Base-by-base conservation (phyloP, 2,797 vertebrate species). In the Dendrocincla tyrannina region DNA sequence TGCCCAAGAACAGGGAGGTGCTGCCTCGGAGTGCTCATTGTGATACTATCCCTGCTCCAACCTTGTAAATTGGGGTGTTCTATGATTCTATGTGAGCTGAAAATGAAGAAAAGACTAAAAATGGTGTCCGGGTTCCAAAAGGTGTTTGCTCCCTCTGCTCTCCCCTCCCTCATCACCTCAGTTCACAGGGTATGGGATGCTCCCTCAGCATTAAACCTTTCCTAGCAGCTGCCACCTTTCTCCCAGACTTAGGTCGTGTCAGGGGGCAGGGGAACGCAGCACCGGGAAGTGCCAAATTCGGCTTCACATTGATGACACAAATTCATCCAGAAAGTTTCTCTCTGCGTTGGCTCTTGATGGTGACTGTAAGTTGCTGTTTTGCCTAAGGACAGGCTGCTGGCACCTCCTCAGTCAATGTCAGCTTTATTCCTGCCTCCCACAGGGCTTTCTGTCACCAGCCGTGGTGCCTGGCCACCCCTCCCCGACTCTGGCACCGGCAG, bases 151-250 rank as follows among this genome's bases (percentile, higher is more conserved):
- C 17, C 41, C 9, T 46, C 44, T 35, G 41, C 44, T 41, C 18
- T 2, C 5, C 49, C 46, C 22, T 3, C 5, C 5, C 30, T 73
- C 27, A 15, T 12, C 47, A 5, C 17, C 35, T 56, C 59, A 8
- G 17, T 8, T 5, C 33, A 4, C 0, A 5, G 42, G 17, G 41
- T 0, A 0, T 8, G 60, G 28, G 39, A 32, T 23, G 35, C 53
- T 50, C 37, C 7, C 27, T 62, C 64, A 17, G 55, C 47, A 10
- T 24, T 9, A 10, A 39, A 64, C 16, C 23, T 74, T 35, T 77
- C 18, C 52, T 4, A 37, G 69, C 41, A 77, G 73, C 50, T 52
- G 44, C 44, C 30, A 14, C 39, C 25, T 49, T 46, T 42, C 23
- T n/a, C 32, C 39, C 2, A 2, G 72, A 19, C 23, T 11, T 8